Evolutionary conservation across 1,140 invertebrate genomes (phyloP).

Genomic region (Zaprionus lachaisei): DNA sequence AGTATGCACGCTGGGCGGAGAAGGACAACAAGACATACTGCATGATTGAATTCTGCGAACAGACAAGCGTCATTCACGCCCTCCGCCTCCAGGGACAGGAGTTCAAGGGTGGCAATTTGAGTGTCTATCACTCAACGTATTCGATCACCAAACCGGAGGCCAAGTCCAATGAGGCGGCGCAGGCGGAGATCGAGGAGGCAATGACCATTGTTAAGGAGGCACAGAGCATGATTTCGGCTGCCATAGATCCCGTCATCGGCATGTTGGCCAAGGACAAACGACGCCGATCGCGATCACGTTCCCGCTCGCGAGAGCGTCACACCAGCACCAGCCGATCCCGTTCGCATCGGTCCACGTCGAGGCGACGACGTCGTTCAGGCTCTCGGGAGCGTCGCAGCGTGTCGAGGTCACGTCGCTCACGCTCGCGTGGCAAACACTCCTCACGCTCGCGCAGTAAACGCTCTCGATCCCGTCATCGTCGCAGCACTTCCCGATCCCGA

Average conservation of each 20-base stretch:
- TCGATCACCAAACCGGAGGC: conserved; percentile 96
- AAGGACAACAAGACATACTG: conserved; percentile 92
- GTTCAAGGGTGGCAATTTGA: conserved; percentile 88
- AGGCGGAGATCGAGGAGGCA: conserved; percentile 97
- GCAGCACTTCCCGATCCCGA: conserved; percentile 60
- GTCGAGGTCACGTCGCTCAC: conserved; percentile 86
- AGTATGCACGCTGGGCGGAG: conserved; percentile 96
- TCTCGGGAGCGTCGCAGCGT: conserved; percentile 84
- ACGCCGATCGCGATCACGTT: conserved; percentile 86
- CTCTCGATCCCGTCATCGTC: conserved; percentile 86
- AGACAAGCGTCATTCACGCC: conserved; percentile 93
- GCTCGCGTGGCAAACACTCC: conserved; percentile 85
- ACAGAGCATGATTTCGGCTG: conserved; percentile 95
- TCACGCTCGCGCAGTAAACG: conserved; percentile 84
- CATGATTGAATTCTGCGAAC: conserved; percentile 97
- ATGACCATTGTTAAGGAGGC: conserved; percentile 98
- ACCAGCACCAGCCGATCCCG: conserved; percentile 87
- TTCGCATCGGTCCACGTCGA: conserved; percentile 86
- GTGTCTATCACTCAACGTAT: conserved; percentile 95
- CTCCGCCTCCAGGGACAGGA: conserved; percentile 93
- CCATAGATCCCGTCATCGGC: conserved; percentile 95
- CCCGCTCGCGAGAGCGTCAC: conserved; percentile 86
- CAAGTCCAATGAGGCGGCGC: conserved; percentile 97
- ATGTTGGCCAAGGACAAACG: conserved; percentile 93
- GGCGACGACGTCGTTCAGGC: conserved; percentile 82